phyloP scores from a whole-genome alignment of 2,888 invertebrate species.

The Carpatolechia fugitivella region DNA sequence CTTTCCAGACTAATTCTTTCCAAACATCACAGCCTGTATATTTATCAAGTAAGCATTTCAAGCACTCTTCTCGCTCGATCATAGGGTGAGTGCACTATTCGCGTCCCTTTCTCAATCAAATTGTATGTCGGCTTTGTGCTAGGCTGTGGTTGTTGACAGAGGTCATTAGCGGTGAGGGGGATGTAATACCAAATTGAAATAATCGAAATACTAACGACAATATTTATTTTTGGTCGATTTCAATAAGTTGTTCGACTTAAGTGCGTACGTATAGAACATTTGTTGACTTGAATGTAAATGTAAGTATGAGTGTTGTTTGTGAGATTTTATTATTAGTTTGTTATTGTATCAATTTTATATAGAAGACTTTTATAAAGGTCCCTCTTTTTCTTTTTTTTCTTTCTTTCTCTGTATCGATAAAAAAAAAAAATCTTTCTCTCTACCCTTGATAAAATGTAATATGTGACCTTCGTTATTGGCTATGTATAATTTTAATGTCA shows the following conservation, averaged over 20 bases:
- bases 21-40: neutral
- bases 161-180: conserved; percentile 20
- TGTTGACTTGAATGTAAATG: too few species aligned
- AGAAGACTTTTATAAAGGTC: too few species aligned
- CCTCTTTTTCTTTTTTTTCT: too few species aligned
- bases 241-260: neutral
- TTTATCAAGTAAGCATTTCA: neutral
- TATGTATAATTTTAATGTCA: too few species aligned
- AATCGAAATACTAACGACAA: neutral
- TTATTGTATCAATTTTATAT: too few species aligned
- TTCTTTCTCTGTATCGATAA: too few species aligned
- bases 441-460: too few species aligned
- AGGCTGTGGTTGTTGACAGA: conserved; percentile 11
- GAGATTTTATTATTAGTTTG: too few species aligned
- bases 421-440: too few species aligned
- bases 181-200: neutral
- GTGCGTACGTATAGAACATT: neutral
- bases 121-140: neutral
- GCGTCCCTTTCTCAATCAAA: neutral
- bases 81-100: neutral
- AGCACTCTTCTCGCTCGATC: neutral
- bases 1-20: too few species aligned
- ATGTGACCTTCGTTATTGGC: too few species aligned
- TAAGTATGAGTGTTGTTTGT: too few species aligned
- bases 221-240: neutral